Percentiles rank a stretch among this genome's conserved stretches.
Conservation (phyloP, 1,140 invertebrate species). For the Nautilus pompilius region DNA sequence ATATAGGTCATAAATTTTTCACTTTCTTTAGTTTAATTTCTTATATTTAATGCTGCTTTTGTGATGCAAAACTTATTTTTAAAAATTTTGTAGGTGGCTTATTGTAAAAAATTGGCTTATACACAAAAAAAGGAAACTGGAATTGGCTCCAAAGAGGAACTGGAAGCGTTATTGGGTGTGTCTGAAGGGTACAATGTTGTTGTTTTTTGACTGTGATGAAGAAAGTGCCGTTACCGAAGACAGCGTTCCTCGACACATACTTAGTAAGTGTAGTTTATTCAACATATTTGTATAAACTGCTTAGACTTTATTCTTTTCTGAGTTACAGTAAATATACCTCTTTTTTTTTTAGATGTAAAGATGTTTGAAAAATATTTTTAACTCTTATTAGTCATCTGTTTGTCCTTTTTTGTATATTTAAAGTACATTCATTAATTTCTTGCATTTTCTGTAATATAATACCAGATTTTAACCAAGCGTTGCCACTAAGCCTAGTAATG, state of each 20-base stretch:
- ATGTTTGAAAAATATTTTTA: background rate
- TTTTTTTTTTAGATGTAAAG: background rate
- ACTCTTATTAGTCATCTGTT: background rate
- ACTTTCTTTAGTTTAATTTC: no score
- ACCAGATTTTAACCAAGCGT: no score
- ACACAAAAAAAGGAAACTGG: conserved; percentile 88
- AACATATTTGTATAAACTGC: background rate
- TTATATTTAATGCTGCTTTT: no score
- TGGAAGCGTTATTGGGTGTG: conserved; percentile 99
- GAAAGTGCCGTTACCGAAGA: conserved; percentile 67
- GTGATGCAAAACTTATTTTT: no score
- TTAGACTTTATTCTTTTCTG: background rate
- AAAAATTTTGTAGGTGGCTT: conserved; percentile 79
- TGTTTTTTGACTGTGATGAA: conserved; percentile 95
- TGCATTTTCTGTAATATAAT: no score
- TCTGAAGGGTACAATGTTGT: conserved; percentile 91
- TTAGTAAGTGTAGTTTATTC: conserved; percentile 33
- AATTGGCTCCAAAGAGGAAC: conserved; percentile 88
- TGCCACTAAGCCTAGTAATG: no score
- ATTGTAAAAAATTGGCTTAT: conserved; percentile 98
- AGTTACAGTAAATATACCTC: background rate
- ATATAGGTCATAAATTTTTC: no score
- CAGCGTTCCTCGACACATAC: conserved; percentile 45
- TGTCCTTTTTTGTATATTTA: background rate
- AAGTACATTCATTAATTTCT: no score